Percentiles rank a stretch among this genome's conserved stretches.
Evolutionary conservation across 2,797 vertebrate species (phyloP).

Genomic region (Microctenopoma steveboyesi): DNA sequence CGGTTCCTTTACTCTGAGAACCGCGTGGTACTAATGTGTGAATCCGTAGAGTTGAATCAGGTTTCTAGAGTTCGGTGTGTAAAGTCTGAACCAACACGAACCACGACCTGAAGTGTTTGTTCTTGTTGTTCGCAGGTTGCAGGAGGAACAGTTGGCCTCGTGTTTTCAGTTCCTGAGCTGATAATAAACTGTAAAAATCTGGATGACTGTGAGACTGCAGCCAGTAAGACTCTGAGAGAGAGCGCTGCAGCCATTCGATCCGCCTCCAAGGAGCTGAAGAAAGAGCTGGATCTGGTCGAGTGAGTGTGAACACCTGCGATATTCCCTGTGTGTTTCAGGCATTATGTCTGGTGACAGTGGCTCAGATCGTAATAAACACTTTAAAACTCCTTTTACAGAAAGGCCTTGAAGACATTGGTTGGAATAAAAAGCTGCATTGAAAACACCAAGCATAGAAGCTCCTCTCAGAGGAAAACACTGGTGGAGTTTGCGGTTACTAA

Average conservation of each 20-base stretch:
- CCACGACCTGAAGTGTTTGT: too few species aligned
- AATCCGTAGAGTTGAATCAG: too few species aligned
- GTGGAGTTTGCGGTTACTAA: not conserved
- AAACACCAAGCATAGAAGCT: not conserved
- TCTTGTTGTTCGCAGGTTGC: constrained; percentile 1
- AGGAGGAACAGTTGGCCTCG: not conserved
- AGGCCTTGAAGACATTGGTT: not conserved
- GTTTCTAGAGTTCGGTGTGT: too few species aligned
- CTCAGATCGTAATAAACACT: too few species aligned
- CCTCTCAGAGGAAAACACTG: not conserved
- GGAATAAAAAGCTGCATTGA: not conserved
- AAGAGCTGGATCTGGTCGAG: not conserved
- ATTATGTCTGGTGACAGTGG: too few species aligned
- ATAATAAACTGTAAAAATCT: not conserved
- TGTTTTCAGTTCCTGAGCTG: constrained; percentile 17
- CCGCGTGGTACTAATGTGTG: too few species aligned
- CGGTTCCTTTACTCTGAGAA: too few species aligned
- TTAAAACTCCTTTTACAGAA: not conserved
- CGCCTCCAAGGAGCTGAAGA: not conserved
- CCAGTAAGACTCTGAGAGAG: not conserved
- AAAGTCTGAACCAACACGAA: too few species aligned
- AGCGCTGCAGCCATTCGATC: not conserved
- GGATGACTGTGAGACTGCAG: not conserved
- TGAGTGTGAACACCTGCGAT: not conserved
- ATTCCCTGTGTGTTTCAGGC: too few species aligned